Base-by-base conservation (phyloP, 53 echinoderm and acorn worm species). In the Paracentrotus lividus region DNA sequence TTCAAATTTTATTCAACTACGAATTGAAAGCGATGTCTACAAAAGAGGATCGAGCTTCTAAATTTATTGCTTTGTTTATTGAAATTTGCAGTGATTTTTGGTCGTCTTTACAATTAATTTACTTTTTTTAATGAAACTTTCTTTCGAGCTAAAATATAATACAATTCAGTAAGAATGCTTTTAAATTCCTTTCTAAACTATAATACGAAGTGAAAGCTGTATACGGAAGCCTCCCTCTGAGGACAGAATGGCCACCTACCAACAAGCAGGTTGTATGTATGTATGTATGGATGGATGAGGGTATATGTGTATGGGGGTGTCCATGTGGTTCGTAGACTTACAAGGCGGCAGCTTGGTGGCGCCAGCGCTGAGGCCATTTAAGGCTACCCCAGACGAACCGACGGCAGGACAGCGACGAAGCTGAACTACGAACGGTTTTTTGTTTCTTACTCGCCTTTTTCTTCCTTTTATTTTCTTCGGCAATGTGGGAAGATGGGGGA, bases 401-500 rank as follows among this genome's bases (percentile, higher is more conserved):
- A 49, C 87, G 87, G 20, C 87, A 87, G 47, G 57, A 34, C 56
- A 55, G 53, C 57, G 44, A 38, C 87, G 32, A 38, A 52, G 54
- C 56, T 55, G 56, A 32, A 13, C 53, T 87, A 34, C 87, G 26
- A 34, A 57, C 54, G 87, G 87, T 87, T 87, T 87, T 87, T 57
- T 54, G 87, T 87, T 87, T 87, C 87, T 8, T 57, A 57, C 31
- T 87, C 56, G 47, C 81, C 38, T 26, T 81, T 81, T 81, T 61
- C 20, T 61, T 8, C 26, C 61, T 61, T 27, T n/a, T n/a, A n/a
- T 18, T 61, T 61, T 77, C 26, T 45, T 45, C 81, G 81, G 81
- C 81, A 81, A 38, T n/a, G 8, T 26, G 81, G 81, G 34, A 67
- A 67, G 67, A 31, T 32, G 67, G 32, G 67, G 67, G 81, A 81